Evolutionary conservation across 2,797 vertebrate species (phyloP).

Genomic region (Mionectes olivaceus): DNA sequence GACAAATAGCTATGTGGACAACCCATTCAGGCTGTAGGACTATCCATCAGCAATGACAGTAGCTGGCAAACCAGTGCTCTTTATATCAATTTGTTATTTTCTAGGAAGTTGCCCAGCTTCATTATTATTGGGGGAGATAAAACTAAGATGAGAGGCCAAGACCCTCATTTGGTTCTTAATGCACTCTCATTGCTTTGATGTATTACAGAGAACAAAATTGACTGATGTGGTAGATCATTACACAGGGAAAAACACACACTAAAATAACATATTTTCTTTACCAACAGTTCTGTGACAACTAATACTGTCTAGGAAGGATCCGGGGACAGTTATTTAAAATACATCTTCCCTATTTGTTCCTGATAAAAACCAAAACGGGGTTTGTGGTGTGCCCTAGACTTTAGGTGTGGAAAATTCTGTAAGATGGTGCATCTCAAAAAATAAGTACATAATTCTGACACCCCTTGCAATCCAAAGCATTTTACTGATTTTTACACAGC

Average conservation of each 20-base stretch:
- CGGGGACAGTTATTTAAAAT: background rate
- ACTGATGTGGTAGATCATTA: constrained; percentile 54
- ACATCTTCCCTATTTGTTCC: background rate
- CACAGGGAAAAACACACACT: constrained; percentile 14
- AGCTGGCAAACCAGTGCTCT: constrained; percentile 69
- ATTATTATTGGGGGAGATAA: constrained; percentile 72
- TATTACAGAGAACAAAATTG: constrained; percentile 58
- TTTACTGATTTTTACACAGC: background rate
- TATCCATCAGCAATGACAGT: constrained; percentile 74
- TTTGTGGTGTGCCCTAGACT: background rate
- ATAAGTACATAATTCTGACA: background rate
- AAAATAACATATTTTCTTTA: constrained; percentile 44
- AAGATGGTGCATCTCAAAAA: background rate
- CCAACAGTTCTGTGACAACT: background rate
- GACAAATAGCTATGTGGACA: constrained; percentile 76
- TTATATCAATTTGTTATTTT: constrained; percentile 73
- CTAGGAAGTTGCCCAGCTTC: constrained; percentile 72
- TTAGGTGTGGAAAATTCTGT: background rate
- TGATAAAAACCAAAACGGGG: rapidly evolving
- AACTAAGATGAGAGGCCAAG: constrained; percentile 69
- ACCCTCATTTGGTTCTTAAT: constrained; percentile 65
- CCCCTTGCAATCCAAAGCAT: background rate
- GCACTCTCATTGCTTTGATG: constrained; percentile 61
- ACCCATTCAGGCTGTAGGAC: constrained; percentile 71
- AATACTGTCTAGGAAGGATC: background rate